A percentile compares a stretch with the other conserved stretches of the same genome.
These are phyloP conservation scores for Gavia stellata DNA, from an alignment of 2,113 vertebrate genomes.

Conservation along the genomic window DNA sequence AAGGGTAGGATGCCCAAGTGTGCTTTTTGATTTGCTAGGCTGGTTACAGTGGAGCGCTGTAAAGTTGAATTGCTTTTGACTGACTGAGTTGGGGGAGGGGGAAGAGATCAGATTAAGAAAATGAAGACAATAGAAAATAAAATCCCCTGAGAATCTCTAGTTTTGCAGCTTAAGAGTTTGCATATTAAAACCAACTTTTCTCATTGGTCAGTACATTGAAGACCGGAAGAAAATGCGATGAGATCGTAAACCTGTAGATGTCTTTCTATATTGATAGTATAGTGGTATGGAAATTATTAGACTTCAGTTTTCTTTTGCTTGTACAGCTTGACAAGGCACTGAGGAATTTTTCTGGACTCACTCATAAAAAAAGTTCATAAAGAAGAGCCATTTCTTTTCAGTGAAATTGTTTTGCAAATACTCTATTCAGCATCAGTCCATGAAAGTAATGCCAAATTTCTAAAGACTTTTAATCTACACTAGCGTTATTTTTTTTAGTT, in stretches of 20 bases:
- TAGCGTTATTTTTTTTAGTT: background rate
- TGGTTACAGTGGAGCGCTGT: background rate
- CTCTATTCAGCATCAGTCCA: background rate
- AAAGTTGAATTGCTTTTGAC: background rate
- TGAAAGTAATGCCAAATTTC: background rate
- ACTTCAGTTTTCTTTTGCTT: background rate
- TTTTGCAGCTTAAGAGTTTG: background rate
- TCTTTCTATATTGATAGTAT: background rate
- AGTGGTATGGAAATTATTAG: background rate
- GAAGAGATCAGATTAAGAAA: background rate
- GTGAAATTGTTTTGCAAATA: background rate
- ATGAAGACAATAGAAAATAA: background rate
- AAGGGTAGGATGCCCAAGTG: background rate
- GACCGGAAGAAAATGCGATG: background rate
- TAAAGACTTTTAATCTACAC: background rate
- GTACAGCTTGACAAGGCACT: background rate
- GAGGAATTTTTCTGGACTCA: background rate
- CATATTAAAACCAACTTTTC: background rate
- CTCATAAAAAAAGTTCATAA: background rate
- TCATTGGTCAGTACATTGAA: background rate
- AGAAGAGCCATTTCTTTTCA: background rate
- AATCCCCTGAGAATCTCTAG: background rate
- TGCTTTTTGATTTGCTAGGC: background rate
- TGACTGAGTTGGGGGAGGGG: background rate
- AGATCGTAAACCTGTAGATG: background rate